Evolutionary conservation across 2,113 vertebrate genomes (phyloP).

Genomic region (Nettapus auritus): DNA sequence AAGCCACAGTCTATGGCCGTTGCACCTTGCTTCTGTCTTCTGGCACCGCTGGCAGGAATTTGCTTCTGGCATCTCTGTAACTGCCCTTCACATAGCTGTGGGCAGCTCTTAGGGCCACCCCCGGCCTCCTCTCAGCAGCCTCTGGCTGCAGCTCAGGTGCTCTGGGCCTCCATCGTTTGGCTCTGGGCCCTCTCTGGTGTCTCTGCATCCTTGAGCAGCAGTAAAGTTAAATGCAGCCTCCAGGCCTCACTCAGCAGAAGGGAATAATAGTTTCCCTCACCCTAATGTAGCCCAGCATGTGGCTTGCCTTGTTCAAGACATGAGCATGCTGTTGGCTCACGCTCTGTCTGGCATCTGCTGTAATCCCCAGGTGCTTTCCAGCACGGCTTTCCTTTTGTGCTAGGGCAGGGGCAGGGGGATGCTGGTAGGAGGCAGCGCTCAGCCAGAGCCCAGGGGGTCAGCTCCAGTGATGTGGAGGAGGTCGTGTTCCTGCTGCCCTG

Average conservation of each 20-base stretch:
- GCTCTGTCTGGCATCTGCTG: not conserved
- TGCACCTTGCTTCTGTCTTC: not conserved
- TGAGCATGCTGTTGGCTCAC: not conserved
- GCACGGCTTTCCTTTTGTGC: no score
- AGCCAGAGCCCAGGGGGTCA: not conserved
- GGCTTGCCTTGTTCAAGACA: not conserved
- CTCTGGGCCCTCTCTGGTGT: not conserved
- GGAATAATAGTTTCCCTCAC: not conserved
- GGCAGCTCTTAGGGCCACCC: not conserved
- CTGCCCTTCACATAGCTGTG: not conserved
- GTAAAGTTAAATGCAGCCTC: not conserved
- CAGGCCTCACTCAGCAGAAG: not conserved
- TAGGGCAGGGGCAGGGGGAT: no score
- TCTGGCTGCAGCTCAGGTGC: no score
- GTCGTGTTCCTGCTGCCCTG: not conserved
- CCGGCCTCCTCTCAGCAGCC: not conserved
- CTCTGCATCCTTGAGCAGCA: not conserved
- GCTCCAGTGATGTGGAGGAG: not conserved
- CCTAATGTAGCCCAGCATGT: not conserved
- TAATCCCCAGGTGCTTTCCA: not conserved
- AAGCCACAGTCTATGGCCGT: accelerated
- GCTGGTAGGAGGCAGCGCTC: not conserved
- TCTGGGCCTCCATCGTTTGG: no score
- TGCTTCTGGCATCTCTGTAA: not conserved
- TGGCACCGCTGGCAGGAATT: not conserved